Base-by-base conservation (phyloP, 1,140 invertebrate species). In the Drosophila biarmipes region DNA sequence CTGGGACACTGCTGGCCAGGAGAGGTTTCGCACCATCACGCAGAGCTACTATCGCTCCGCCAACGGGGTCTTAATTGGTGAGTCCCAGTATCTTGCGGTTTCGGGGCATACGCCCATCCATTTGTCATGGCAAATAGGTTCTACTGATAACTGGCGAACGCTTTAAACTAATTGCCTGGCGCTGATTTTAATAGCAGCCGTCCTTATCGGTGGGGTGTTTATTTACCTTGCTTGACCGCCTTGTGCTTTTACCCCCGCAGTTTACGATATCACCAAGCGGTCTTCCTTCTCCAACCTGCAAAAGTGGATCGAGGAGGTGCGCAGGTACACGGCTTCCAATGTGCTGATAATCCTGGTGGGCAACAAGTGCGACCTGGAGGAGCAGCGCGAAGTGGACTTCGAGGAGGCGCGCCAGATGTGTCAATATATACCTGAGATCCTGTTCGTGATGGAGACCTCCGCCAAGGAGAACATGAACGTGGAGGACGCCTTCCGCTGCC, bases 31-130 rank as follows among this genome's bases (percentile, higher is more conserved):
- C 72, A 97, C 97, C n/a, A 96, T 98, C 80, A 97, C 97, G 6
- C 97, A 98, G 79, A 98, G 97, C 93, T 98, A 98, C 92, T 98
- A 98, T 93, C 95, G 98, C 92, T 97, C 97, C 56, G 97, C 97
- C 19, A 96, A 98, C 93, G 97, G 97, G 66, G 97, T 98, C 45
- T 96, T 98, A 66, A 94, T 97, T 87, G 96, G 96, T 92, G 95
- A 94, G 94, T 92, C 53, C 31, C 31, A 49, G 37, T 51, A 48
- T 51, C 24, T 49, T 59, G 5, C 35, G 17, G 29, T 6, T 61
- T 29, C 91, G 24, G 46, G 46, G 40, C 40, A 45, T 66, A 86
- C 67, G 48, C 58, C 73, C 77, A 85, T 38, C 31, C 54, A 80
- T 76, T 74, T 52, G 71, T 75, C 77, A 75, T 42, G 35, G 34